Percentiles rank a stretch among this genome's conserved stretches.
Evolutionary conservation across 2,888 invertebrate species (phyloP).

Genomic region (Eupithecia subfuscata): DNA sequence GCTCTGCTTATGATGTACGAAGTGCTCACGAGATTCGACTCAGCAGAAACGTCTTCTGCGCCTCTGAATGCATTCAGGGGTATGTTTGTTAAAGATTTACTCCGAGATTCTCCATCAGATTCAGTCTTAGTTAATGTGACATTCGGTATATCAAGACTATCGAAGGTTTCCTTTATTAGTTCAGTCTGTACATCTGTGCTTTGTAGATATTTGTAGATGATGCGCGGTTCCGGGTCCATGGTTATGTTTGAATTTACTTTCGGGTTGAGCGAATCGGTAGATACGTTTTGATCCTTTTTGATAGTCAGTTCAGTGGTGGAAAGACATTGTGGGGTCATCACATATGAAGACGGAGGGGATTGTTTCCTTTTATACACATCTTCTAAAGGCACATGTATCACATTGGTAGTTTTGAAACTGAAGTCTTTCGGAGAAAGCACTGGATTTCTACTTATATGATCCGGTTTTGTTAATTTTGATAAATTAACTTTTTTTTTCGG

Average conservation of each 20-base stretch:
- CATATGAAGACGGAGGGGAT: neutral
- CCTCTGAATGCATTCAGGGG: conserved; percentile 54
- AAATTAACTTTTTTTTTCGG: conserved; percentile 45
- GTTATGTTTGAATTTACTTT: conserved; percentile 47
- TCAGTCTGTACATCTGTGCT: conserved; percentile 54
- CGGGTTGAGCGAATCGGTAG: conserved; percentile 53
- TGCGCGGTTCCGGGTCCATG: conserved; percentile 41
- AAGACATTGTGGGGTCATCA: neutral
- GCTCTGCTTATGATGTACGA: conserved; percentile 72
- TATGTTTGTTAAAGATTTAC: conserved; percentile 62
- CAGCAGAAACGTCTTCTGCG: conserved; percentile 50
- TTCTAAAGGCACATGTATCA: conserved; percentile 67
- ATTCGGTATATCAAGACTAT: conserved; percentile 76
- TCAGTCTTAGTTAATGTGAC: conserved; percentile 66
- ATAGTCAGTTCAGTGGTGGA: conserved; percentile 48
- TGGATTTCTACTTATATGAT: conserved; percentile 44
- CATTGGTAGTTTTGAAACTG: conserved; percentile 49
- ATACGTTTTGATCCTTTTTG: conserved; percentile 53
- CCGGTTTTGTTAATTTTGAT: conserved; percentile 40
- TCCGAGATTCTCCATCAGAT: conserved; percentile 56
- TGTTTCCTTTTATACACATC: neutral
- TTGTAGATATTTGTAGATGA: conserved; percentile 49
- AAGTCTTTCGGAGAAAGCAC: conserved; percentile 52
- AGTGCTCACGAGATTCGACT: conserved; percentile 55
- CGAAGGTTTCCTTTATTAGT: conserved; percentile 58